phyloP scores from a whole-genome alignment of 2,888 invertebrate genomes.

The Sinotaia quadrata region DNA sequence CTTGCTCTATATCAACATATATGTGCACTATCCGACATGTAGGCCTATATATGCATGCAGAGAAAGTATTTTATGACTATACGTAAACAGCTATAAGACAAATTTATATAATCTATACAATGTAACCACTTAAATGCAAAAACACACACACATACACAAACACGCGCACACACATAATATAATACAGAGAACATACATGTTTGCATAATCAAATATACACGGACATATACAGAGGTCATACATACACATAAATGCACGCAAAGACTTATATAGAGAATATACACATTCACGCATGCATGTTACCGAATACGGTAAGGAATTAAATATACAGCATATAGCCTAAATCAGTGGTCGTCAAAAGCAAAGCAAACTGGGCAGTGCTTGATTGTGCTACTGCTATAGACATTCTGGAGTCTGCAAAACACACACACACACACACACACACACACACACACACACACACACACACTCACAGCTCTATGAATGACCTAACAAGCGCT shows the following conservation, averaged over 20 bases:
- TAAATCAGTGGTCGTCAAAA: too few relatives aligned
- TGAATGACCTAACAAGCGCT: too few relatives aligned
- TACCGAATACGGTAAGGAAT: too few relatives aligned
- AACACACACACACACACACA: neutral
- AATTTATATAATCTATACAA: neutral
- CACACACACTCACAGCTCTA: neutral
- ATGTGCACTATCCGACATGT: too few relatives aligned
- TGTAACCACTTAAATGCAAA: neutral
- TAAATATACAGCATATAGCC: too few relatives aligned
- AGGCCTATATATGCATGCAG: too few relatives aligned
- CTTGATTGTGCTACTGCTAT: too few relatives aligned
- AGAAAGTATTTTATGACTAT: too few relatives aligned
- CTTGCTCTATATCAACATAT: too few relatives aligned
- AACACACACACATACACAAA: neutral
- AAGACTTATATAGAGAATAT: conserved; percentile 20
- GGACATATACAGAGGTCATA: conserved; percentile 3
- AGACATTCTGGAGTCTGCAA: too few relatives aligned
- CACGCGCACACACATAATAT: neutral
- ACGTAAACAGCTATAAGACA: too few relatives aligned
- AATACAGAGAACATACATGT: neutral
- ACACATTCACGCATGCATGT: conserved; percentile 15
- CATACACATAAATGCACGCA: conserved; percentile 12
- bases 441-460: neutral
- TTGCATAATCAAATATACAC: neutral
- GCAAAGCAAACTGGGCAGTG: too few relatives aligned